Evolutionary conservation across 2,113 vertebrate genomes (phyloP).

Genomic region (Nymphicus hollandicus): DNA sequence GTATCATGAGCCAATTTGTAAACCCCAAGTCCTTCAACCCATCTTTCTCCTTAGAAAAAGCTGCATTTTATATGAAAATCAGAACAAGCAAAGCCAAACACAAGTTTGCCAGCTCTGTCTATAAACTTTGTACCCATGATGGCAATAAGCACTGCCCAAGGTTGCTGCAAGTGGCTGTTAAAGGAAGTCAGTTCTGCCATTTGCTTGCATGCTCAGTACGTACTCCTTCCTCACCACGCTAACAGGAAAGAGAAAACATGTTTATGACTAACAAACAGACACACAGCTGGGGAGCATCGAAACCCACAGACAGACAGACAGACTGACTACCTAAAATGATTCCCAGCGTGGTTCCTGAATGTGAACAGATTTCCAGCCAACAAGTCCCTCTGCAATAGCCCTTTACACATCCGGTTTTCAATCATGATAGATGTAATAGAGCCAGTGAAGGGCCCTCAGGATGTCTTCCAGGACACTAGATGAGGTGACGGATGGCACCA

Average conservation of each 20-base stretch:
- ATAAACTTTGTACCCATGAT: background rate
- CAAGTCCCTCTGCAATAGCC: background rate
- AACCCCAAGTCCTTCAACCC: background rate
- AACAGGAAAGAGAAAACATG: conserved; percentile 14
- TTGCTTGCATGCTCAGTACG: accelerated
- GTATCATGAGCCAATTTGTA: background rate
- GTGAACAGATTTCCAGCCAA: background rate
- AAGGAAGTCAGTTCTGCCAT: background rate
- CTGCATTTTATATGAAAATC: background rate
- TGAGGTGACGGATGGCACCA: background rate
- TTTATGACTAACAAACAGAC: conserved; percentile 26
- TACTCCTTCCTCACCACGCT: background rate
- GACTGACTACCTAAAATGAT: background rate
- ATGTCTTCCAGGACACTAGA: background rate
- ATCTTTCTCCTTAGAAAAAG: background rate
- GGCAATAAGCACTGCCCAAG: background rate
- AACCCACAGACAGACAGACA: conserved; percentile 20
- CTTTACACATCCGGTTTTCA: background rate
- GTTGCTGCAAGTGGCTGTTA: background rate
- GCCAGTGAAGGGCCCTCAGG: background rate
- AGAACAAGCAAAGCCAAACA: background rate
- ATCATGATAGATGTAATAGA: background rate
- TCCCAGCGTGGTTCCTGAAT: background rate
- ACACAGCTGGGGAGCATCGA: conserved; percentile 34
- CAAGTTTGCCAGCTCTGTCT: background rate